phyloP scores from a whole-genome alignment of 1,140 invertebrate species.

The Uloborus diversus region DNA sequence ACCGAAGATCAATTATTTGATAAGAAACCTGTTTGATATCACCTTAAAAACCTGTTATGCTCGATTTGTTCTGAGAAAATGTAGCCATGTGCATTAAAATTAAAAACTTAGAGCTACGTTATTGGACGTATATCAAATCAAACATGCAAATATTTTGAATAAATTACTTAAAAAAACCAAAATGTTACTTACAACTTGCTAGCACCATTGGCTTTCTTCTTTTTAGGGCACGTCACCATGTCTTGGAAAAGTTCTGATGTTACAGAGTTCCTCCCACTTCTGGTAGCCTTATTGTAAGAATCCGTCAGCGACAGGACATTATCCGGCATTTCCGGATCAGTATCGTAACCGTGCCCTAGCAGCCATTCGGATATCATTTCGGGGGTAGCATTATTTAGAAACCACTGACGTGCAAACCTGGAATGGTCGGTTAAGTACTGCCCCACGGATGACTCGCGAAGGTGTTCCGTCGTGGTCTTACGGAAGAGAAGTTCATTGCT shows the following conservation, averaged over 20 bases:
- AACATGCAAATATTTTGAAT: no score
- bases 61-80: no score
- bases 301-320: conserved; percentile 8
- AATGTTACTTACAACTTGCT: conserved; percentile 26
- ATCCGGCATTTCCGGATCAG: not conserved
- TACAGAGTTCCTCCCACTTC: conserved; percentile 74
- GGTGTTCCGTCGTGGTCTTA: not conserved
- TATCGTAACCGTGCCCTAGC: conserved; percentile 13
- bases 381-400: conserved; percentile 75
- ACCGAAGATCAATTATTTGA: no score
- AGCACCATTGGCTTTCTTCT: not conserved
- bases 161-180: no score
- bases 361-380: conserved; percentile 69
- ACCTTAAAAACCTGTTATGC: no score
- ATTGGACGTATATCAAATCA: no score
- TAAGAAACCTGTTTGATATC: no score
- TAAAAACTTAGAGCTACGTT: no score
- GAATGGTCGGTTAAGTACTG: conserved; percentile 71
- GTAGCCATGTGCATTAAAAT: no score
- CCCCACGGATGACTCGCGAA: conserved; percentile 29
- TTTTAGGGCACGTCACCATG: conserved; percentile 72
- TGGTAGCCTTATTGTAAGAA: conserved; percentile 52
- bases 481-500: not conserved
- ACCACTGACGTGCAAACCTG: conserved; percentile 74
- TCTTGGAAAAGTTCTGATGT: conserved; percentile 84